Evolutionary conservation across 2,797 vertebrate genomes (phyloP).

Genomic region (Hemibagrus guttatus): DNA sequence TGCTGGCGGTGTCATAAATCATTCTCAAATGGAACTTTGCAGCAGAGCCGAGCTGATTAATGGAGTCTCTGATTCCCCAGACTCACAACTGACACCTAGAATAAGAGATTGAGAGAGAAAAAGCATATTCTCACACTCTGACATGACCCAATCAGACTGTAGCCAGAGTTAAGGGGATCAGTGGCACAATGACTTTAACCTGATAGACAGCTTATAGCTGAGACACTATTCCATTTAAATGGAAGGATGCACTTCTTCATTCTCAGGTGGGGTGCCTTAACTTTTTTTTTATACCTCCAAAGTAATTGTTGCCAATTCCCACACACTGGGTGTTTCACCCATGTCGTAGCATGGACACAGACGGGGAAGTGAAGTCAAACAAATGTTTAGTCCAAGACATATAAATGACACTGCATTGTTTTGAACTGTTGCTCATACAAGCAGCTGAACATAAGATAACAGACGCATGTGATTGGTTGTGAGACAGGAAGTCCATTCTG

Average conservation of each 20-base stretch:
- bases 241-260: not conserved
- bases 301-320: not conserved
- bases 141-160: constrained; percentile 47
- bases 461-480: not conserved
- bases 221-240: constrained; percentile 2
- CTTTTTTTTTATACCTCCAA: not conserved
- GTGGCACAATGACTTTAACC: constrained; percentile 32
- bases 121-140: constrained; percentile 41
- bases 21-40: constrained; percentile 81
- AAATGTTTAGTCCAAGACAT: not conserved
- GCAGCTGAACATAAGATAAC: not conserved
- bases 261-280: not conserved
- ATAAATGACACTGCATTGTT: not conserved
- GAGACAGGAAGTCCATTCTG: not conserved
- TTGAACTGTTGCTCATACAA: not conserved
- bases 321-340: not conserved
- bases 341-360: not conserved
- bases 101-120: constrained; percentile 26
- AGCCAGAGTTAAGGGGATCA: constrained; percentile 38
- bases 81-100: constrained; percentile 49
- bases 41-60: constrained; percentile 59
- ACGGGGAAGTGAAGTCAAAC: not conserved
- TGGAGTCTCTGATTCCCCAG: constrained; percentile 50
- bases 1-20: constrained; percentile 78
- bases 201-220: constrained; percentile 10